A percentile compares a stretch with the other conserved stretches of the same genome.
Evolutionary conservation across 2,797 vertebrate species (phyloP).

Genomic region (Fundulus diaphanus): DNA sequence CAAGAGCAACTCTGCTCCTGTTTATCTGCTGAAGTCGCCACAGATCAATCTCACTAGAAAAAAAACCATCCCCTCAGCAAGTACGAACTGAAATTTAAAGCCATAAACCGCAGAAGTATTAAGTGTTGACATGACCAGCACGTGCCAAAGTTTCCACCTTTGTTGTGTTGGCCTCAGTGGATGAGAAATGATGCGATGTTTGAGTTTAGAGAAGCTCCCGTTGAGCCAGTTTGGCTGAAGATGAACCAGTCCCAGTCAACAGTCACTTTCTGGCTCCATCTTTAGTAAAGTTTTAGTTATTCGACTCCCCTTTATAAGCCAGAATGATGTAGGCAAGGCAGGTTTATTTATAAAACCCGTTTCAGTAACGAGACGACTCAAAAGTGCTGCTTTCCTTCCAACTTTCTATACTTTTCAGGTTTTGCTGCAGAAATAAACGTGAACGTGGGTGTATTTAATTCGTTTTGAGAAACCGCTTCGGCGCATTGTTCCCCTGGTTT

Average conservation of each 20-base stretch:
- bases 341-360: too few relatives aligned
- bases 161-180: neutral
- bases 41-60: too few relatives aligned
- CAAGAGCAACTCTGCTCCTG: neutral
- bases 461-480: neutral
- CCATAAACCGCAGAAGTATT: neutral
- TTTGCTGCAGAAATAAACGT: neutral
- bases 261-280: neutral
- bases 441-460: too few relatives aligned
- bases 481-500: neutral
- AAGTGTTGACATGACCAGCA: neutral
- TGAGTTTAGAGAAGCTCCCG: neutral
- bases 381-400: too few relatives aligned
- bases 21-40: too few relatives aligned
- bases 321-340: neutral
- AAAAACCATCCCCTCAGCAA: neutral
- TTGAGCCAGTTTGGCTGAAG: neutral
- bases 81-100: neutral
- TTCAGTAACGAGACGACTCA: too few relatives aligned
- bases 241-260: neutral
- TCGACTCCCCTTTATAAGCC: neutral
- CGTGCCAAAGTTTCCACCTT: neutral
- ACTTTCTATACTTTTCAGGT: neutral
- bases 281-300: neutral
- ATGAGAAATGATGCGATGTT: neutral